These are phyloP conservation scores for Cerceris rybyensis DNA, from an alignment of 2,888 invertebrate species.

Conservation along the genomic window DNA sequence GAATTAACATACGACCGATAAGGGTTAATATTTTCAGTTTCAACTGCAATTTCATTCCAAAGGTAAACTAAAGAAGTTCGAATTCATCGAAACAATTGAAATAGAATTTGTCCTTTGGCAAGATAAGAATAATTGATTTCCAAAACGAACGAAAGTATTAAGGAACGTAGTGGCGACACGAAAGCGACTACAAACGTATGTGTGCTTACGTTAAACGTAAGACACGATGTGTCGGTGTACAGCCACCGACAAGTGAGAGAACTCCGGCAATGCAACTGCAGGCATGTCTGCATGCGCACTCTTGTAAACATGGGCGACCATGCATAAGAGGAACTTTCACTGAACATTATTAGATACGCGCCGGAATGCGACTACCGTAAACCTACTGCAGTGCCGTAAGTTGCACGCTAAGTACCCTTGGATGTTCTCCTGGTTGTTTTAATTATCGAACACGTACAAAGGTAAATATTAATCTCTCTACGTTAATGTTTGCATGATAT, in stretches of 20 bases:
- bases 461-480: neutral
- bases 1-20: too few relatives aligned
- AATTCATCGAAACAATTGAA: too few relatives aligned
- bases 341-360: slow-evolving; percentile 80
- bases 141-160: too few relatives aligned
- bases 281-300: slow-evolving; percentile 63
- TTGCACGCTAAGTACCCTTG: slow-evolving; percentile 32
- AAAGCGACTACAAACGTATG: neutral
- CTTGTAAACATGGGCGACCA: slow-evolving; percentile 75
- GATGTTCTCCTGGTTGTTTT: slow-evolving; percentile 17
- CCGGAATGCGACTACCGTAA: slow-evolving; percentile 80
- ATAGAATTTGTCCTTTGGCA: too few relatives aligned
- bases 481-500: too few relatives aligned
- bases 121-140: too few relatives aligned
- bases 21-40: too few relatives aligned
- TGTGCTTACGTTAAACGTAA: slow-evolving; percentile 1
- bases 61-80: too few relatives aligned
- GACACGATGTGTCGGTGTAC: slow-evolving; percentile 16
- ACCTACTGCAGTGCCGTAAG: slow-evolving; percentile 64
- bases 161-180: too few relatives aligned
- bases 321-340: slow-evolving; percentile 79
- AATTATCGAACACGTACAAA: slow-evolving; percentile 3
- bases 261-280: slow-evolving; percentile 40
- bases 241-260: slow-evolving; percentile 26
- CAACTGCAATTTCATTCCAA: too few relatives aligned